phyloP scores from a whole-genome alignment of 2,797 vertebrate genomes.

The Myotis myotis region DNA sequence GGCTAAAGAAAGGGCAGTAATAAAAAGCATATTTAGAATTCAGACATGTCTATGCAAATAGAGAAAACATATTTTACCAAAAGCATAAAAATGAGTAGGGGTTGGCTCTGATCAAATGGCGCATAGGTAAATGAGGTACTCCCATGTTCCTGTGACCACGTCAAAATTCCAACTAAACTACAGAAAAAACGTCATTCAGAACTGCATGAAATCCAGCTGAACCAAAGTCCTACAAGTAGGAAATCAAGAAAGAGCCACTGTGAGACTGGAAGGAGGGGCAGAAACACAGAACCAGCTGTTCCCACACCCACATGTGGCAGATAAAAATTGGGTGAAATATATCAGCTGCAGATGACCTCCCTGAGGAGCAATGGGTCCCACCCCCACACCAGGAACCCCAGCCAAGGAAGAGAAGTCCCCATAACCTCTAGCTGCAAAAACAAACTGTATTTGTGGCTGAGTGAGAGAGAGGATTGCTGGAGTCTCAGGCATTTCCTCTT shows the following conservation, averaged over 20 bases:
- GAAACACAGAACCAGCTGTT: not conserved
- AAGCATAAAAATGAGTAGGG: not conserved
- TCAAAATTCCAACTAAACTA: not conserved
- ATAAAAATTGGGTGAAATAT: not conserved
- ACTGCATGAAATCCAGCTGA: not conserved
- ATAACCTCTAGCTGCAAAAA: not conserved
- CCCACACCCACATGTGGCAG: not conserved
- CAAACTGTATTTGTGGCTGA: not conserved
- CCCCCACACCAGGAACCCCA: not conserved
- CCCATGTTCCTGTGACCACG: not conserved
- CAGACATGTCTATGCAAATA: not conserved
- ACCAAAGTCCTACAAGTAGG: not conserved
- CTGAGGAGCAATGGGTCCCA: not conserved
- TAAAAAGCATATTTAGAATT: not conserved
- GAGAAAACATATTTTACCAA: not conserved
- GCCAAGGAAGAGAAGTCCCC: not conserved
- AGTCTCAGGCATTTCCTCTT: not conserved
- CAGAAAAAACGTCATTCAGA: not conserved
- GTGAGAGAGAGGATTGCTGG: not conserved
- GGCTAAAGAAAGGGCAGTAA: not conserved
- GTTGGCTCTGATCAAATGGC: not conserved
- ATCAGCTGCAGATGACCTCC: not conserved
- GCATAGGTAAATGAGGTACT: not conserved
- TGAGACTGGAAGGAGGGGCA: not conserved
- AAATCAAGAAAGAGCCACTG: not conserved